Conservation (phyloP, 2,113 vertebrate species). For the Athene noctua region DNA sequence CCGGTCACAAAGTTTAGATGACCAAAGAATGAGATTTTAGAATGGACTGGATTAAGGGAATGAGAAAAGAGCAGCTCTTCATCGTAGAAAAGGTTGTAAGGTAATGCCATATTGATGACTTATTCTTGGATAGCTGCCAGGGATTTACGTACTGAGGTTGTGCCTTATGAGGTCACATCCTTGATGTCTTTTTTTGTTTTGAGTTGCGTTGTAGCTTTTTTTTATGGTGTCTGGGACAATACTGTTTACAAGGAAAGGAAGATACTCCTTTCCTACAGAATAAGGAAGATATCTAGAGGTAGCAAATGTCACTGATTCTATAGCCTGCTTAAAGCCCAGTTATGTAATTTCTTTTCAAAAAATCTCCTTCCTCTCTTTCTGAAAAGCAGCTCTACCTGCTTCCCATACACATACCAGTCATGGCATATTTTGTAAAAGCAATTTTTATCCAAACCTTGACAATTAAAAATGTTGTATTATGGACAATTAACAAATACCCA, state of each 20-base stretch:
- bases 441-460: background rate
- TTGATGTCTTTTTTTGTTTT: background rate
- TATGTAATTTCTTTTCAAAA: background rate
- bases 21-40: background rate
- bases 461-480: background rate
- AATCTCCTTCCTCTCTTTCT: background rate
- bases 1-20: background rate
- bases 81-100: background rate
- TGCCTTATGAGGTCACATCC: conserved; percentile 35
- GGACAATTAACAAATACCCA: background rate
- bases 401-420: background rate
- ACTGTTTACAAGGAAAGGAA: background rate
- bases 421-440: background rate
- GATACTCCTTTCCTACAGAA: background rate
- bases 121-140: background rate
- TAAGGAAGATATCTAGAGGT: background rate
- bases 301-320: background rate
- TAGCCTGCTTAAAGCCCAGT: background rate
- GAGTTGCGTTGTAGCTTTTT: background rate
- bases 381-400: background rate
- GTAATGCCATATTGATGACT: conserved; percentile 27
- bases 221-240: background rate
- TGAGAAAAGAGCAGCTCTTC: background rate
- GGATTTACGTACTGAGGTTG: background rate
- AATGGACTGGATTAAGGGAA: background rate